Conservation (phyloP, 2,888 invertebrate species). For the Tridacna crocea region DNA sequence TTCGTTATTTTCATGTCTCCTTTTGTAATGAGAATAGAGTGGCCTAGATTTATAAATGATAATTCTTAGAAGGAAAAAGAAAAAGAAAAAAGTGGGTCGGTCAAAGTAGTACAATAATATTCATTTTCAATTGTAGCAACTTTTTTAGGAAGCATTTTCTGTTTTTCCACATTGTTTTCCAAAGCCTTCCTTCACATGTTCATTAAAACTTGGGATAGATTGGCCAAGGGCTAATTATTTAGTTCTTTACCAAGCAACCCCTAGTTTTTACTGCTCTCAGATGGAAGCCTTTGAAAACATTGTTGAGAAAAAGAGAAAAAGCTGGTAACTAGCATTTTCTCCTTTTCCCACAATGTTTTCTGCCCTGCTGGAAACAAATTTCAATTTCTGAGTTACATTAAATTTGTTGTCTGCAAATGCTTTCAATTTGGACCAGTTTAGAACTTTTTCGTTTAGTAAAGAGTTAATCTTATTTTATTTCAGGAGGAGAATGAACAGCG, state of each 20-base stretch:
- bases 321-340: constrained; percentile 1
- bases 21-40: too few species aligned
- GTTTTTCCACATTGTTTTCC: not conserved
- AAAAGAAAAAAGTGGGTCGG: too few species aligned
- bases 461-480: not conserved
- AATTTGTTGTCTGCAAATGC: not conserved
- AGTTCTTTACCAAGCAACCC: not conserved
- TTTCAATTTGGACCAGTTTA: not conserved
- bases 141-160: not conserved
- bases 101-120: too few species aligned
- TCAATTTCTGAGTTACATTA: too few species aligned
- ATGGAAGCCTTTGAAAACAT: too few species aligned
- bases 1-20: too few species aligned
- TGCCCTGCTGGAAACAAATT: not conserved
- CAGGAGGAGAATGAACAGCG: constrained; percentile 7
- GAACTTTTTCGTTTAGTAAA: not conserved
- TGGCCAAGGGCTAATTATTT: not conserved
- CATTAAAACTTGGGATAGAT: not conserved
- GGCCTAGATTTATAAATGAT: too few species aligned
- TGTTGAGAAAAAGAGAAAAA: too few species aligned
- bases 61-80: too few species aligned
- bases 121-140: too few species aligned
- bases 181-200: not conserved
- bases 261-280: too few species aligned
- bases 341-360: not conserved